A percentile compares a stretch with the other conserved stretches of the same genome.
Conservation (phyloP, 2,888 invertebrate genomes). For the Ctenicera cuprea region DNA sequence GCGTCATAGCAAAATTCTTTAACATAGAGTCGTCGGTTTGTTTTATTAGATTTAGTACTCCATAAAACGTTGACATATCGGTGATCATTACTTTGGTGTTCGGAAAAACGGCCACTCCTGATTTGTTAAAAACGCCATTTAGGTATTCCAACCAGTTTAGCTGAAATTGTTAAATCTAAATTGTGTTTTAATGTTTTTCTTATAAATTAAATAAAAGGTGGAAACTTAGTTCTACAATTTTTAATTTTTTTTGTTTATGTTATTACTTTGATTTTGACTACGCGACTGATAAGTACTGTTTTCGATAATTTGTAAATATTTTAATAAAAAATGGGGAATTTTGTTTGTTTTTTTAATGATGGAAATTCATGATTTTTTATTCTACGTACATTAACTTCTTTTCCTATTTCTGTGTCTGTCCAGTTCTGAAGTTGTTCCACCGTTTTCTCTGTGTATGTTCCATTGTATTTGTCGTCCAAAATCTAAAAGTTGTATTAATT, state of each 20-base stretch:
- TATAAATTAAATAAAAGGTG: background rate
- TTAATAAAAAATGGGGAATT: too few relatives aligned
- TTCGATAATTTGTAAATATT: too few relatives aligned
- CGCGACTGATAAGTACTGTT: too few relatives aligned
- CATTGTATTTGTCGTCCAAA: constrained; percentile 6
- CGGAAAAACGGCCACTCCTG: constrained; percentile 63
- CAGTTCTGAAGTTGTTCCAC: constrained; percentile 60
- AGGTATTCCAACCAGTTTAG: constrained; percentile 69
- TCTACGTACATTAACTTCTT: constrained; percentile 37
- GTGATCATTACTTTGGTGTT: constrained; percentile 60
- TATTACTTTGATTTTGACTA: too few relatives aligned
- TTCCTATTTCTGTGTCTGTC: constrained; percentile 54
- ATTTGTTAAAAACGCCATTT: constrained; percentile 61
- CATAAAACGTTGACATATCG: constrained; percentile 59
- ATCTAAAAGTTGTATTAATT: constrained; percentile 31
- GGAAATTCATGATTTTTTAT: too few relatives aligned
- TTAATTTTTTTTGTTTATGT: too few relatives aligned
- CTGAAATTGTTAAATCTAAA: constrained; percentile 57
- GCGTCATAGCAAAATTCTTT: constrained; percentile 68
- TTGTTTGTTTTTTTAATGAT: too few relatives aligned
- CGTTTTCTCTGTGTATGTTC: constrained; percentile 31
- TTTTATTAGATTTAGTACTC: constrained; percentile 66
- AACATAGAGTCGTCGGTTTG: constrained; percentile 63
- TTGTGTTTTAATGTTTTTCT: background rate
- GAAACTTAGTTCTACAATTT: too few relatives aligned